Base-by-base conservation (phyloP, 2,797 vertebrate species). In the Eospalax fontanierii region DNA sequence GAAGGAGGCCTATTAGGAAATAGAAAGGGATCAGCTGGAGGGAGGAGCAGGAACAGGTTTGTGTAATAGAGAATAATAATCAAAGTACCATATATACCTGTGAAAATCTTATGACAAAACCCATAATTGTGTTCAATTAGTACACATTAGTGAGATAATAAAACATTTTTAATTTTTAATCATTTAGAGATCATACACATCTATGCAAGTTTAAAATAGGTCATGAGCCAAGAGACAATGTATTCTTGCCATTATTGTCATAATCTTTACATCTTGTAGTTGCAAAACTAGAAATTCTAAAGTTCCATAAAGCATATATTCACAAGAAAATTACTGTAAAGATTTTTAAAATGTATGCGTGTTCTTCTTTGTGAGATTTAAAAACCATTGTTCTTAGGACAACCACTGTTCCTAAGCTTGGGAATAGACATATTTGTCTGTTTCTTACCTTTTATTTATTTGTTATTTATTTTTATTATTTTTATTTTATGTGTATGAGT, bases 271-370 rank as follows among this genome's bases (percentile, higher is more conserved):
- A 46, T 85, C 28, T 86, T 83, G 18, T n/a, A 63, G 70, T 80
- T 90, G 4, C 38, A 11, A 66, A 94, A 68, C 59, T 92, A 81
- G 40, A 93, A 78, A 43, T 76, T 75, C 91, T 63, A 59, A 93
- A 16, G 4, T 76, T 84, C 84, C 54, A 76, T 57, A 83, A 79
- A 86, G 84, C n/a, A 78, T 65, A 95, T 84, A 61, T 38, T 74
- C 92, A 38, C 14, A 87, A 50, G 40, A 0, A 87, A 68, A 68
- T 80, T 90, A 24, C 8, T 76, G 6, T 12, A 35, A 85, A 89
- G 38, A 26, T 2, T 82, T 92, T 35, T 6, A 84, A n/a, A 46
- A 11, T 78, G 86, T 76, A 35, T 84, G 7, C 54, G 40, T 81
- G 4, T 66, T 88, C 63, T 4, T 40, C 5, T 88, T 93, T 74